A percentile compares a stretch with the other conserved stretches of the same genome.
These are phyloP conservation scores for Drosophila nigricruria DNA, from an alignment of 2,888 invertebrate genomes.

Conservation along the genomic window DNA sequence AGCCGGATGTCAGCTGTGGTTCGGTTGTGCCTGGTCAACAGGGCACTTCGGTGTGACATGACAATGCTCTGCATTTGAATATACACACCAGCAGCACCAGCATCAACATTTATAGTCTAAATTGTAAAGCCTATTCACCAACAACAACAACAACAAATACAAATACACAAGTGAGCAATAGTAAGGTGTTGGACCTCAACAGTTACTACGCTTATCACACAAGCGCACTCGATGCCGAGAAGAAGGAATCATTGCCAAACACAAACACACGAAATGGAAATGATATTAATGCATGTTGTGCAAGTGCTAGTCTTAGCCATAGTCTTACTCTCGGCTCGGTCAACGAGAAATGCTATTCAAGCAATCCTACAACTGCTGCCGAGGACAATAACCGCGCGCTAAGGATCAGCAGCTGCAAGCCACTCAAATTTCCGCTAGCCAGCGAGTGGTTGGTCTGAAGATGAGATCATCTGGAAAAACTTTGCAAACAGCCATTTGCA, in stretches of 20 bases:
- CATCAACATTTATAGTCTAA: slow-evolving; percentile 62
- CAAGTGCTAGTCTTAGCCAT: slow-evolving; percentile 69
- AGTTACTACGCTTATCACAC: slow-evolving; percentile 75
- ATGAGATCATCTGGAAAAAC: slow-evolving; percentile 22
- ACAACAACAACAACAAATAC: slow-evolving; percentile 59
- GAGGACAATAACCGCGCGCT: slow-evolving; percentile 84
- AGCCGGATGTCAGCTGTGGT: slow-evolving; percentile 79
- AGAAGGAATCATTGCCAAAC: slow-evolving; percentile 5
- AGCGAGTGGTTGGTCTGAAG: slow-evolving; percentile 85
- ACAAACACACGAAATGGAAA: slow-evolving; percentile 50
- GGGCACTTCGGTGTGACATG: slow-evolving; percentile 85
- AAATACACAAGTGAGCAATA: slow-evolving; percentile 41
- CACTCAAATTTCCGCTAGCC: slow-evolving; percentile 84
- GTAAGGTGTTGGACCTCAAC: slow-evolving; percentile 65
- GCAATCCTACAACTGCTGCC: slow-evolving; percentile 69
- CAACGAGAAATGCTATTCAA: slow-evolving; percentile 52
- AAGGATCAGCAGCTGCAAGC: slow-evolving; percentile 84
- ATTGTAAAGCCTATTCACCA: slow-evolving; percentile 70
- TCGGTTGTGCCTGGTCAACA: slow-evolving; percentile 84
- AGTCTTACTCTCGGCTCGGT: slow-evolving; percentile 72
- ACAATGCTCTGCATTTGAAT: slow-evolving; percentile 71
- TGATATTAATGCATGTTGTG: slow-evolving; percentile 57
- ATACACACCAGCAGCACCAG: slow-evolving; percentile 68
- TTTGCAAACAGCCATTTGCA: slow-evolving; percentile 63
- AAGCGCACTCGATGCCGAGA: slow-evolving; percentile 30